These are phyloP conservation scores for Mesodorylaimus sp. DNA, from an alignment of 2,888 invertebrate species.

Conservation along the genomic window DNA sequence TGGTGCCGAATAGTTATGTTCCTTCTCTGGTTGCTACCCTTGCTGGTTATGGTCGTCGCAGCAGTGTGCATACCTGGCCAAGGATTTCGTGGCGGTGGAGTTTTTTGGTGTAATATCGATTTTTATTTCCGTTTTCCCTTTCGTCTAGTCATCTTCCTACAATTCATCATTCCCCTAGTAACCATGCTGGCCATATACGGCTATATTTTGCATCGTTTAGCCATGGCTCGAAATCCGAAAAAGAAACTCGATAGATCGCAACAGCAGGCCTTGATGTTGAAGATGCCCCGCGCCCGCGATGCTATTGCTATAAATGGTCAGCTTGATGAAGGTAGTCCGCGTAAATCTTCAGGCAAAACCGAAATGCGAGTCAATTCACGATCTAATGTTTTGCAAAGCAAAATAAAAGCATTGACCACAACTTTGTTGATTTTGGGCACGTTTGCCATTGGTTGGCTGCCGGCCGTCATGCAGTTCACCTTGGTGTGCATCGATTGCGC, in stretches of 20 bases:
- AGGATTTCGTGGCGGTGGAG: too few relatives aligned
- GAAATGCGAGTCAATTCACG: not conserved
- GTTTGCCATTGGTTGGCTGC: constrained; percentile 44
- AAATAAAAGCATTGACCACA: constrained; percentile 41
- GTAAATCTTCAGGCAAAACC: not conserved
- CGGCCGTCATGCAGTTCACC: constrained; percentile 40
- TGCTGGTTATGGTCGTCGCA: not conserved
- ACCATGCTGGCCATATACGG: not conserved
- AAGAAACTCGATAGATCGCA: not conserved
- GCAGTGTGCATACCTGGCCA: not conserved
- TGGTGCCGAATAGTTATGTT: not conserved
- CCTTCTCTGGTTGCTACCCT: not conserved
- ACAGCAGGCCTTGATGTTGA: too few relatives aligned
- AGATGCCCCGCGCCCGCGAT: too few relatives aligned
- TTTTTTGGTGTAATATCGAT: not conserved
- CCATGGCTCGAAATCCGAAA: not conserved
- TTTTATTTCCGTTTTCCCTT: not conserved
- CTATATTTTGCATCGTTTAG: not conserved
- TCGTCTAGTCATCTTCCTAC: not conserved
- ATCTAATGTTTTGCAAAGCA: too few relatives aligned
- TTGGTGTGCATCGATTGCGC: constrained; percentile 41
- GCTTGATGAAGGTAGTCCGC: too few relatives aligned
- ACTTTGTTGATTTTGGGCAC: constrained; percentile 44
- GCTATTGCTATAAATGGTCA: too few relatives aligned
- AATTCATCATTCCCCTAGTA: not conserved